Evolutionary conservation across 2,797 vertebrate genomes (phyloP).

Genomic region (Salarias fasciatus): DNA sequence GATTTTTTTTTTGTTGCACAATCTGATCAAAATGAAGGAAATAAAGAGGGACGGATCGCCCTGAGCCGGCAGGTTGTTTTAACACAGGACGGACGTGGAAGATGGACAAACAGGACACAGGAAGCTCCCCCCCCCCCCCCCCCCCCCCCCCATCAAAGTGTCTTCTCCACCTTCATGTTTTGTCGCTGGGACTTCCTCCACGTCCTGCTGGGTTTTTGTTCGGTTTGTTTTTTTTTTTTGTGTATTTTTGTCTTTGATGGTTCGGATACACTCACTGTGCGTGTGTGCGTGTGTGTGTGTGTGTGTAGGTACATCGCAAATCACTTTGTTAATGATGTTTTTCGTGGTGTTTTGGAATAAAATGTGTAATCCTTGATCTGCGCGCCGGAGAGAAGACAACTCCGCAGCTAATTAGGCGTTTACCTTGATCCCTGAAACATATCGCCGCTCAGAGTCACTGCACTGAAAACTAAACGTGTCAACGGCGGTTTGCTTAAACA

Average conservation of each 20-base stretch:
- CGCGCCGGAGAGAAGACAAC: too few species aligned
- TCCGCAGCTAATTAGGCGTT: too few species aligned
- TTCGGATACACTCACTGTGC: constrained; percentile 2
- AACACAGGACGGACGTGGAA: constrained; percentile 47
- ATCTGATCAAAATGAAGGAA: constrained; percentile 38
- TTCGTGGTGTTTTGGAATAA: constrained; percentile 34
- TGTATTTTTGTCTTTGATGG: constrained; percentile 20
- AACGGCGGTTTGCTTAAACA: constrained; percentile 34
- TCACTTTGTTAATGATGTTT: constrained; percentile 26
- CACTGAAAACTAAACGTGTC: constrained; percentile 26
- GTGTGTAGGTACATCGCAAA: constrained; percentile 3
- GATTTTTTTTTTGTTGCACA: constrained; percentile 58
- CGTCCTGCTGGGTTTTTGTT: constrained; percentile 43
- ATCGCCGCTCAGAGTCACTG: constrained; percentile 11
- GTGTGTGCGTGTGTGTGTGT: constrained; percentile 1
- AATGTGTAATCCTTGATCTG: constrained; percentile 26
- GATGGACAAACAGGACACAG: constrained; percentile 65
- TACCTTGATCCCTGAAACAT: too few species aligned
- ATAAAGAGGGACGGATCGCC: constrained; percentile 15
- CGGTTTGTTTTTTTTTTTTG: constrained; percentile 1
- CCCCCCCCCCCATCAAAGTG: constrained; percentile 40
- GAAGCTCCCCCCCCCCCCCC: constrained; percentile 39
- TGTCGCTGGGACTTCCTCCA: constrained; percentile 41
- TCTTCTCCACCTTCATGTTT: constrained; percentile 54
- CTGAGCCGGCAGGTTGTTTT: constrained; percentile 16